Evolutionary conservation across 2,888 invertebrate species (phyloP), one percentile per base, ranked within the genome.

Genomic region (Rhogogaster chlorosoma): DNA sequence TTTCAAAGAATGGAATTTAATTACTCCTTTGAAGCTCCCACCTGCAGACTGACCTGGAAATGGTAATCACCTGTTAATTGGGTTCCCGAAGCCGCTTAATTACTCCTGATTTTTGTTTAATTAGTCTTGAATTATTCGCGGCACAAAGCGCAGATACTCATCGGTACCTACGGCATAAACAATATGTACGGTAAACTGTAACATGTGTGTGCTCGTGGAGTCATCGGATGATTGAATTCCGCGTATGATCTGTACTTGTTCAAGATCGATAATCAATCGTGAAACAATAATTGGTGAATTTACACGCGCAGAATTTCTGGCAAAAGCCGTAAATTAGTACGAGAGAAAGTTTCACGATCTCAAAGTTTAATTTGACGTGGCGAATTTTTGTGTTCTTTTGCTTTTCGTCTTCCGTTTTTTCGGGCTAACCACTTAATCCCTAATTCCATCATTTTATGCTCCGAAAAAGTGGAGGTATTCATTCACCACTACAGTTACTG

Each of bases 1-100:
- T 18, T 32, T 18, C 3, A n/a, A 15, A 77, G n/a, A 77, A 29
- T 77, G 53, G 12, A 61, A 5, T 61, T 80, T 80, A 80, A 77
- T 77, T 80, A 80, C 80, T 80, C 80, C 22, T 77, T 53, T 77
- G 49, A 77, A 22, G 77, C 18, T 49, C 22, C 45, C 15, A 53
- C n/a, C 49, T 61, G 38, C 57, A n/a, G n/a, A 22, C 36, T 80
- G 80, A 80, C 80, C 80, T 80, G 61, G 57, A 80, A 80, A 80
- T 80, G 36, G n/a, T 80, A 80, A 80, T 80, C 57, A 57, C 38
- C 36, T 22, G 77, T 77, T 77, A 77, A 77, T 77, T 77, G 77
- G 29, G 77, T 18, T 49, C 53, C 57, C 38, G 80, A 32, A 80
- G 80, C 38, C 61, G 36, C 36, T 57, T 80, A 61, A 57, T 80